Conservation (phyloP, 2,113 vertebrate species). For the Rhagologus leucostigma region DNA sequence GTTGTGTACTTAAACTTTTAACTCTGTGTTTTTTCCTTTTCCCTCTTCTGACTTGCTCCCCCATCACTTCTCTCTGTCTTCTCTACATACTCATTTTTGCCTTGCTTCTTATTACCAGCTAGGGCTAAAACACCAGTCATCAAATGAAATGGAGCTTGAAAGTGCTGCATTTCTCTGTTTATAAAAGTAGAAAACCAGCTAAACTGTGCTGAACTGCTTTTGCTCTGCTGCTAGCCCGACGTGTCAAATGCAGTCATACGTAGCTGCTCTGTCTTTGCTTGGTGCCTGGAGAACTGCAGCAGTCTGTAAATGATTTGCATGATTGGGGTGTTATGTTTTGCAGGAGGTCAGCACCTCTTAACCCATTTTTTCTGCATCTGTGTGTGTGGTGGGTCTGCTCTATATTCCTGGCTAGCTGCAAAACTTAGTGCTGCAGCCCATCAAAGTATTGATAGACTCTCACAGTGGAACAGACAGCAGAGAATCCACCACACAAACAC, state of each 20-base stretch:
- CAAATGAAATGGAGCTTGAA: neutral
- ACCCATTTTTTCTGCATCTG: neutral
- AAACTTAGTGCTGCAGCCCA: neutral
- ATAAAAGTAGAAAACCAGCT: neutral
- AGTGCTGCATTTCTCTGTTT: neutral
- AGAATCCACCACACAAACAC: neutral
- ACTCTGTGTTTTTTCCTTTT: neutral
- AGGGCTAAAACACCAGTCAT: neutral
- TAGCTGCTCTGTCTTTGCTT: neutral
- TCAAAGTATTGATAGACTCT: neutral
- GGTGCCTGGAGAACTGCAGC: neutral
- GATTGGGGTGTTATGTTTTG: neutral
- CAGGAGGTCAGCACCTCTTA: neutral
- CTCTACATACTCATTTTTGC: neutral
- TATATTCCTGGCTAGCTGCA: neutral
- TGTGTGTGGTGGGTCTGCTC: neutral
- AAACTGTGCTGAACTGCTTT: neutral
- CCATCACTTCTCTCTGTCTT: neutral
- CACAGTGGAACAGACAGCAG: neutral
- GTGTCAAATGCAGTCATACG: neutral
- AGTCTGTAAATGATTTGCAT: neutral
- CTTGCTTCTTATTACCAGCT: neutral
- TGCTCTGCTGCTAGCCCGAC: neutral
- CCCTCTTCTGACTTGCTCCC: neutral
- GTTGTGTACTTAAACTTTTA: neutral